Evolutionary conservation across 1,140 invertebrate species (phyloP), one percentile per base, ranked within the genome.

Genomic region (Chelonus insularis): DNA sequence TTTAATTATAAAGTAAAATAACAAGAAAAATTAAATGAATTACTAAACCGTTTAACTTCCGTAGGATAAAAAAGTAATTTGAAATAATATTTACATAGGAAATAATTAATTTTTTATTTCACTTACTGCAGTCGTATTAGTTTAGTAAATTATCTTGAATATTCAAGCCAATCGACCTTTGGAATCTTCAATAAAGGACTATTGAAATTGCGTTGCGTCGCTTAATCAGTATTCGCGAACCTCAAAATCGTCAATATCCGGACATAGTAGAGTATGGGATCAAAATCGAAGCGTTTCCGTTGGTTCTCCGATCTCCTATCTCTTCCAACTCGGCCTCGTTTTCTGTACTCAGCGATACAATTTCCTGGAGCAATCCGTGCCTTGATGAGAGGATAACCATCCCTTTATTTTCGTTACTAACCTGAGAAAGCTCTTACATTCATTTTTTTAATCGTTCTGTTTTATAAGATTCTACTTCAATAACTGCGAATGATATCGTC

Each of bases 211-310:
- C 36, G 16, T 48, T 34, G 16, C 25, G 32, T 23, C 48, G 23
- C 45, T 50, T 59, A 59, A 59, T 59, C 57, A 59, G 57, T 37
- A 50, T 59, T 59, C 47, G 57, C 57, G 57, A 59, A 25, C 45
- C 45, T 59, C 32, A 59, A 59, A 59, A 59, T 59, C 57, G 47
- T 59, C 57, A 59, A 59, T 59, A 59, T 59, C 57, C 57, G 57
- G 43, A 23, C 11, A 23, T 34, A 36, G 43, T n/a, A 59, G 39
- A 57, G 56, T 25, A 16, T 34, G 32, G 56, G 18, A 23, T 39
- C 34, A 43, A 59, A 59, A 59, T 59, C 57, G 45, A 59, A 23
- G 57, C 32, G 48, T 41, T 59, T 59, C 57, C 45, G 43, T 34
- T 6, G 4, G 32, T 5, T 56, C 16, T 41, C 12, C 5, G 18